Evolutionary conservation across 1,140 invertebrate genomes (phyloP).

Genomic region (Phortica variegata): DNA sequence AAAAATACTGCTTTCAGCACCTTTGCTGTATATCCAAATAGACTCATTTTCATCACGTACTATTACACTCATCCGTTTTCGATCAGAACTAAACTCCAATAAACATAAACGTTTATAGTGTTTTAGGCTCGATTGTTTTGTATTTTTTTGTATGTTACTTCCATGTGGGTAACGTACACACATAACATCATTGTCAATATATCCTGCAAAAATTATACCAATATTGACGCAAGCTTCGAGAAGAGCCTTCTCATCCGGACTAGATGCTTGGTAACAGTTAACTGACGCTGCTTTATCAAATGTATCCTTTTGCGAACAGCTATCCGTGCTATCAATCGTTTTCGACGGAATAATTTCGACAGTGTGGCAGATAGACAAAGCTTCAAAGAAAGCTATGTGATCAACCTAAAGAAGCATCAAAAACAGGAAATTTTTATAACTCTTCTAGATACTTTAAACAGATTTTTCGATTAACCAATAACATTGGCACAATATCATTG

Average conservation of each 20-base stretch:
- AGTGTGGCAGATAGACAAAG: conserved; percentile 76
- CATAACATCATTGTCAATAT: conserved; percentile 57
- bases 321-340: too few relatives aligned
- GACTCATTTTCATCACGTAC: conserved; percentile 71
- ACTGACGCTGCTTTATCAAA: conserved; percentile 5
- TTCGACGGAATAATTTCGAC: conserved; percentile 71
- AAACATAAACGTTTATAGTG: conserved; percentile 87
- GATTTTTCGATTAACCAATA: too few relatives aligned
- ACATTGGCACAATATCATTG: too few relatives aligned
- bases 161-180: conserved; percentile 18
- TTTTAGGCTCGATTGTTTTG: neutral
- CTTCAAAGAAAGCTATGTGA: conserved; percentile 64
- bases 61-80: conserved; percentile 93
- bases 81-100: conserved; percentile 92
- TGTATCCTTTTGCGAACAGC: neutral
- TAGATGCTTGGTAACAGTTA: conserved; percentile 66
- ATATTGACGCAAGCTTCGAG: conserved; percentile 74
- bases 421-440: too few relatives aligned
- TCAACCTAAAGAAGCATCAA: too few relatives aligned
- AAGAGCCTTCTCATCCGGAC: conserved; percentile 83
- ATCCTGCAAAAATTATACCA: conserved; percentile 67
- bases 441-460: too few relatives aligned
- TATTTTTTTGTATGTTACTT: too few relatives aligned
- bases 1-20: conserved; percentile 74
- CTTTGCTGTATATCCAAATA: conserved; percentile 75